Percentiles rank a stretch among this genome's conserved stretches.
Evolutionary conservation across 2,888 invertebrate genomes (phyloP).

Genomic region (Leucozona laternaria): DNA sequence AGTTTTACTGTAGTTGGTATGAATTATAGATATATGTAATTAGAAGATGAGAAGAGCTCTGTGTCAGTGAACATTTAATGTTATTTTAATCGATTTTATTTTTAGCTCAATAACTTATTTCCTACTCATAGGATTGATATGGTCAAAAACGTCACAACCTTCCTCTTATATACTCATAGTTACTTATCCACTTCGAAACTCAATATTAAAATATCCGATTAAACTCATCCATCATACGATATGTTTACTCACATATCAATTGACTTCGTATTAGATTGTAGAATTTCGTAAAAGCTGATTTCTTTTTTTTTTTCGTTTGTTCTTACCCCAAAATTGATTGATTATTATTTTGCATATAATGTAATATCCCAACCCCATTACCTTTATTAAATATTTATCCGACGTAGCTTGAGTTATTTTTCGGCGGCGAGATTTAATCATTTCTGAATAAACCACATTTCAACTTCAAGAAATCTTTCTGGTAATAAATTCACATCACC

Average conservation of each 20-base stretch:
- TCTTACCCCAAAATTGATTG: constrained; percentile 14
- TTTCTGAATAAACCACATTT: constrained; percentile 20
- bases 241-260: constrained; percentile 21
- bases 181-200: not conserved
- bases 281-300: not conserved
- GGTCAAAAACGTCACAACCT: not conserved
- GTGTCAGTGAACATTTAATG: too few relatives aligned
- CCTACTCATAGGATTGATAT: too few relatives aligned
- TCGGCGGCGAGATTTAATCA: constrained; percentile 27
- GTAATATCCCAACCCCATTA: not conserved
- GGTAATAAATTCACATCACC: constrained; percentile 11
- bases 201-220: constrained; percentile 3
- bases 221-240: constrained; percentile 16
- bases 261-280: not conserved
- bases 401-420: not conserved
- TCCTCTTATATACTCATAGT: not conserved
- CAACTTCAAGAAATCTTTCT: not conserved
- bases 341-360: constrained; percentile 43
- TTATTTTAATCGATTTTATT: too few relatives aligned
- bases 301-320: not conserved
- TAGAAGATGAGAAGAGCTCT: too few relatives aligned
- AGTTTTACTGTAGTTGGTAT: too few relatives aligned
- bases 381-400: not conserved
- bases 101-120: too few relatives aligned
- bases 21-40: too few relatives aligned